Percentiles rank a stretch among this genome's conserved stretches.
Conservation (phyloP, 2,113 vertebrate genomes). For the Porphyrio hochstetteri region DNA sequence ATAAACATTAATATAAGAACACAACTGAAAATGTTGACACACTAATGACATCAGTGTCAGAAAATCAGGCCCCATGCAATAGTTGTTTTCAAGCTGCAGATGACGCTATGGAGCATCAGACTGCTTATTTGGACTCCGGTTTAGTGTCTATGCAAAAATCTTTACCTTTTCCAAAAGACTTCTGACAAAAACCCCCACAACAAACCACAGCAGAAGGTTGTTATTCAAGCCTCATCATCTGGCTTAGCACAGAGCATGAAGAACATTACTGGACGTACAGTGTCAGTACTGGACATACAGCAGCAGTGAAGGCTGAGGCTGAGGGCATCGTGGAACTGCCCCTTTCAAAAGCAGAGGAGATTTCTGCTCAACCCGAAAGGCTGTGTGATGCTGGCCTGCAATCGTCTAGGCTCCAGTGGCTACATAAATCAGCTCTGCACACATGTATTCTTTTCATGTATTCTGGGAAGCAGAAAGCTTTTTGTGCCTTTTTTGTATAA, state of each 20-base stretch:
- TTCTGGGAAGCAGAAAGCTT: not conserved
- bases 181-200: not conserved
- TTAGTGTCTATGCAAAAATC: not conserved
- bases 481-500: not conserved
- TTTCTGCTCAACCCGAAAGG: not conserved
- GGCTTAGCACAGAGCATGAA: not conserved
- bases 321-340: not conserved
- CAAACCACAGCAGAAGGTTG: too few relatives aligned
- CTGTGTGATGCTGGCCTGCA: not conserved
- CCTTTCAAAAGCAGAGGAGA: not conserved
- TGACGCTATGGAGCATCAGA: not conserved
- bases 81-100: not conserved
- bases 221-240: not conserved
- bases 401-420: too few relatives aligned
- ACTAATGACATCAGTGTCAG: not conserved
- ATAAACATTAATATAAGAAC: not conserved
- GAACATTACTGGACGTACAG: not conserved
- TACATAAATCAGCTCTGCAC: not conserved
- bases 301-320: not conserved
- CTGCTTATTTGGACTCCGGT: not conserved
- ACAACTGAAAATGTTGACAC: not conserved
- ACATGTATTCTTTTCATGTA: rapidly evolving
- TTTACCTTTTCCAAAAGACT: not conserved
- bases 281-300: too few relatives aligned
- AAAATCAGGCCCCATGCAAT: not conserved